These are phyloP conservation scores for Carettochelys insculpta DNA, from an alignment of 2,113 vertebrate genomes.

Conservation along the genomic window DNA sequence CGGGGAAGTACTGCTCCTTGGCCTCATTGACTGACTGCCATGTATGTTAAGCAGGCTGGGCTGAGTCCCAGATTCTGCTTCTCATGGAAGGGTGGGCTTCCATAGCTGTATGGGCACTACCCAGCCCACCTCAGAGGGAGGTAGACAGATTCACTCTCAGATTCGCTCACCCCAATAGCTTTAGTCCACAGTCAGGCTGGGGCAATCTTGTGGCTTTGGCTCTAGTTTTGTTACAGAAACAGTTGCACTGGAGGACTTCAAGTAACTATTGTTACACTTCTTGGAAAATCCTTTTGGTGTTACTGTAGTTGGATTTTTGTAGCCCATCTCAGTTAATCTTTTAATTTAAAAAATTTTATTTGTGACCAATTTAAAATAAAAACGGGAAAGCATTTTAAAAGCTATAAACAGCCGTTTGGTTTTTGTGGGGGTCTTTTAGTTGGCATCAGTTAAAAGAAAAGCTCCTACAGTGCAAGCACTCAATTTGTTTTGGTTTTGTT, in stretches of 20 bases:
- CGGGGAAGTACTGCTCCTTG: background rate
- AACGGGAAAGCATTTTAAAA: conserved; percentile 54
- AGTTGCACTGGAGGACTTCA: conserved; percentile 1
- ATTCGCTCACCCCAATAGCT: background rate
- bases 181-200: background rate
- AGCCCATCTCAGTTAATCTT: conserved; percentile 27
- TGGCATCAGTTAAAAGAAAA: conserved; percentile 48
- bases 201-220: conserved; percentile 35
- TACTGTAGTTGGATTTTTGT: background rate
- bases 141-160: background rate
- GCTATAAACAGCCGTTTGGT: conserved; percentile 28
- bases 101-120: background rate
- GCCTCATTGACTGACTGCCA: background rate
- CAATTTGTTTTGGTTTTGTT: conserved; percentile 60
- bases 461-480: background rate
- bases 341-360: conserved; percentile 17
- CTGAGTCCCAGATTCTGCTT: background rate
- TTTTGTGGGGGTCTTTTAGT: conserved; percentile 5
- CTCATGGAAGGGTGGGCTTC: background rate
- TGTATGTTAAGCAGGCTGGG: background rate
- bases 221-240: conserved; percentile 1
- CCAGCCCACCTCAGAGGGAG: background rate
- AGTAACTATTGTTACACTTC: conserved; percentile 20
- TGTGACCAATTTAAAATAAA: conserved; percentile 22
- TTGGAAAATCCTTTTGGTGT: background rate